These are phyloP conservation scores for Pagrus major DNA, from an alignment of 2,113 vertebrate genomes.

Conservation along the genomic window DNA sequence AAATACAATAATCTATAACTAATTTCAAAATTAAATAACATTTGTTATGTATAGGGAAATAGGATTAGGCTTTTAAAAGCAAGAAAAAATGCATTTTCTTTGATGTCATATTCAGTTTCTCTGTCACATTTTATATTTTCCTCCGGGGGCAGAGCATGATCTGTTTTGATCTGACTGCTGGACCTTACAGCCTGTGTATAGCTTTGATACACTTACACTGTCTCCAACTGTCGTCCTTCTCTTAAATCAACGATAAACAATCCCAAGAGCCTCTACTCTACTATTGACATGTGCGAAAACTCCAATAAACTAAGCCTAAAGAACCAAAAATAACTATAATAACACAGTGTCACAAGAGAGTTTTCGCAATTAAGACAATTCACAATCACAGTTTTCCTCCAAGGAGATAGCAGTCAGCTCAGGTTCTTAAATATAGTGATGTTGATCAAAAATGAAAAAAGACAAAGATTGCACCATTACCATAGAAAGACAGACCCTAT, in stretches of 20 bases:
- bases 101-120: not conserved
- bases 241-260: constrained; percentile 18
- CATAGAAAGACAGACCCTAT: not conserved
- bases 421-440: constrained; percentile 3
- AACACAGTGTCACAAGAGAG: not conserved
- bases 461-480: constrained; percentile 13
- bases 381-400: not conserved
- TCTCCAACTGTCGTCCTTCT: not conserved
- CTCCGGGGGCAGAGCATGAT: not conserved
- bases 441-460: not conserved
- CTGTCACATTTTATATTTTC: not conserved
- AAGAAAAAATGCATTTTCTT: not conserved
- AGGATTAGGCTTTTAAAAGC: not conserved
- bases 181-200: not conserved
- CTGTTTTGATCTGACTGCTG: not conserved
- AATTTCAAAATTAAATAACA: not conserved
- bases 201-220: not conserved
- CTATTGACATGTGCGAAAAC: not conserved
- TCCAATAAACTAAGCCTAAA: not conserved
- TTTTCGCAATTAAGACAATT: constrained; percentile 15
- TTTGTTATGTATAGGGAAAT: not conserved
- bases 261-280: not conserved
- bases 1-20: not conserved
- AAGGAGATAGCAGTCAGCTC: not conserved
- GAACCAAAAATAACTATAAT: constrained; percentile 3